phyloP scores from a whole-genome alignment of 2,113 vertebrate genomes.

The Monopterus albus region DNA sequence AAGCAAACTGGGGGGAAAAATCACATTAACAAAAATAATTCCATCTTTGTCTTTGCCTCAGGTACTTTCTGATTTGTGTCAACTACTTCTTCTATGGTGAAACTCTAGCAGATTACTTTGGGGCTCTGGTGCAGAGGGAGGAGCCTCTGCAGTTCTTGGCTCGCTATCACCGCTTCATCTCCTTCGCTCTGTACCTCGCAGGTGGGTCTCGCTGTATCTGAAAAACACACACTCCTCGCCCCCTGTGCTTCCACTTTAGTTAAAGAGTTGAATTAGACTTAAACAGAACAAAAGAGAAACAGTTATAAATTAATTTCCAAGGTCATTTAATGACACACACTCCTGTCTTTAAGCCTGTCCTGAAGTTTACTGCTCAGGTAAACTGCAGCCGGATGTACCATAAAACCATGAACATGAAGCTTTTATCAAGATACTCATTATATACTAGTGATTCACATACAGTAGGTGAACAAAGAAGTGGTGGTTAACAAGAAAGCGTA shows the following conservation, averaged over 20 bases:
- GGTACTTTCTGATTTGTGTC: conserved; percentile 97
- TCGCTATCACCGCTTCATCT: conserved; percentile 98
- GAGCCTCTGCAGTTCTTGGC: conserved; percentile 96
- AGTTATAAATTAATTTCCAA: too few species aligned
- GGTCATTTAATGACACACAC: too few species aligned
- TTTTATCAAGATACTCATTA: not conserved
- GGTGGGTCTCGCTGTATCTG: conserved; percentile 80
- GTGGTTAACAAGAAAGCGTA: not conserved
- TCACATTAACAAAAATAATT: too few species aligned
- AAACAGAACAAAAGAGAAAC: too few species aligned
- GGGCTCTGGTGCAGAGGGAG: conserved; percentile 92
- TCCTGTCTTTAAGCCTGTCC: not conserved
- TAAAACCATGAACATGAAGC: conserved; percentile 12
- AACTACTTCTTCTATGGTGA: conserved; percentile 99
- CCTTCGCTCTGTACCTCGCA: conserved; percentile 94
- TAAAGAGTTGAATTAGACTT: not conserved
- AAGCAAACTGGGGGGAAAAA: too few species aligned
- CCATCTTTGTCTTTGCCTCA: conserved; percentile 44
- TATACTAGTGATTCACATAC: not conserved
- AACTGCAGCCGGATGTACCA: not conserved
- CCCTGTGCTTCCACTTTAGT: not conserved
- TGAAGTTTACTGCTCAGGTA: not conserved
- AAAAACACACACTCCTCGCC: conserved; percentile 8
- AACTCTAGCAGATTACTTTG: conserved; percentile 97
- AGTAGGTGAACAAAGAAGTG: not conserved